Evolutionary conservation across 1,140 invertebrate genomes (phyloP).

Genomic region (Lutraria rhynchaena): DNA sequence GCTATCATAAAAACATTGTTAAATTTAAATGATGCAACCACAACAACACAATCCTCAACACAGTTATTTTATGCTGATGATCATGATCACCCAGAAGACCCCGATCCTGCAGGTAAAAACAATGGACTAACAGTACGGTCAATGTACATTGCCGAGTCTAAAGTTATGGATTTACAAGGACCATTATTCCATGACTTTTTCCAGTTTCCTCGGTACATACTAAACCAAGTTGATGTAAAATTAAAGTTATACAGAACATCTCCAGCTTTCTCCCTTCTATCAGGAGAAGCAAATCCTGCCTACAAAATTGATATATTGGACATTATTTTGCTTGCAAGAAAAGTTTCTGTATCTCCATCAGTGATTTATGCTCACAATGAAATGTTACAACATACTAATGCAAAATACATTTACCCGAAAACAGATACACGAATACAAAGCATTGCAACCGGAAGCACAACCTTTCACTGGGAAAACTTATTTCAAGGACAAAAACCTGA

Average conservation of each 20-base stretch:
- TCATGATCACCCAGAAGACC: conserved; percentile 26
- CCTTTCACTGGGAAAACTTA: conserved; percentile 47
- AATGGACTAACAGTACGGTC: conserved; percentile 20
- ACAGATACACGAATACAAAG: conserved; percentile 33
- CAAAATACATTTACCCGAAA: conserved; percentile 31
- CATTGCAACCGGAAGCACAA: conserved; percentile 38
- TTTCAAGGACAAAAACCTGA: conserved; percentile 45
- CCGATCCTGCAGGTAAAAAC: conserved; percentile 11
- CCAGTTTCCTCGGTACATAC: conserved; percentile 17
- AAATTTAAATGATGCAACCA: conserved; percentile 18
- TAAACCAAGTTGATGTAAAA: conserved; percentile 56
- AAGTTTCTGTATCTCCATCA: conserved; percentile 25
- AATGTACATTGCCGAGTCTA: conserved; percentile 12
- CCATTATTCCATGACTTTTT: conserved; percentile 40
- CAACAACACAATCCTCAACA: conserved; percentile 16
- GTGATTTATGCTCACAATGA: conserved; percentile 37
- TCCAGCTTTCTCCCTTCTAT: conserved; percentile 25
- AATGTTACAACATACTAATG: conserved; percentile 29
- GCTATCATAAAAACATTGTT: conserved; percentile 43
- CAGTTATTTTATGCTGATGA: conserved; percentile 42
- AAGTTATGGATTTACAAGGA: conserved; percentile 47
- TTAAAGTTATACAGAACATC: conserved; percentile 30
- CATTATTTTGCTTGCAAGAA: conserved; percentile 37
- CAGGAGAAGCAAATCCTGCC: not conserved
- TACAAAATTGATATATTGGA: conserved; percentile 45